Conservation (phyloP, 2,113 vertebrate species). For the Toxotes chatareus region DNA sequence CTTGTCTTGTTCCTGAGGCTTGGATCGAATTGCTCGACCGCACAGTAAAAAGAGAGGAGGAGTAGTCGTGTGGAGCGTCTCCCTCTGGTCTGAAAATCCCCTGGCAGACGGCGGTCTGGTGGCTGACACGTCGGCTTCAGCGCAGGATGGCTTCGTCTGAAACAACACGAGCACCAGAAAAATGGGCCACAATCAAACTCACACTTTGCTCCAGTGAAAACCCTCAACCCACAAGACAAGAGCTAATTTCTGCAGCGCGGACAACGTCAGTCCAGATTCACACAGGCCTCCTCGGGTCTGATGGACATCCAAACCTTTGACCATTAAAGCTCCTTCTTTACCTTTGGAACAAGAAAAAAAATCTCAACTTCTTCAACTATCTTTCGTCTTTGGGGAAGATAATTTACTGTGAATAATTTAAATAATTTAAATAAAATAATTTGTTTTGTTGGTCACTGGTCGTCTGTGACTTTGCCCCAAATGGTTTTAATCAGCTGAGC, state of each 20-base stretch:
- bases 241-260: constrained; percentile 50
- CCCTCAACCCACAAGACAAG: constrained; percentile 46
- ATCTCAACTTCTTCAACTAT: no score
- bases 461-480: no score
- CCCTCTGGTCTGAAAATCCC: constrained; percentile 71
- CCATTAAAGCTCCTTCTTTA: no score
- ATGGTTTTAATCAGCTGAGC: background rate
- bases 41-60: constrained; percentile 67
- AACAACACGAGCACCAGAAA: constrained; percentile 40
- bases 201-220: constrained; percentile 22
- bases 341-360: no score
- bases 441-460: background rate
- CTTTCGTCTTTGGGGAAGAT: no score
- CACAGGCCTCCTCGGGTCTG: background rate
- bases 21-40: constrained; percentile 75
- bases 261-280: constrained; percentile 57
- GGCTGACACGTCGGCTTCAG: constrained; percentile 53
- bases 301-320: no score
- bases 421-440: no score
- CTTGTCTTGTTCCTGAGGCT: constrained; percentile 70
- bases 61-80: constrained; percentile 45
- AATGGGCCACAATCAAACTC: constrained; percentile 51
- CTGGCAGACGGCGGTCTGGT: constrained; percentile 61
- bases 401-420: no score
- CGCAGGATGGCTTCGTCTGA: constrained; percentile 46